Evolutionary conservation across 2,888 invertebrate species (phyloP), one percentile per base, ranked within the genome.

Genomic region (Clistopyga incitator): DNA sequence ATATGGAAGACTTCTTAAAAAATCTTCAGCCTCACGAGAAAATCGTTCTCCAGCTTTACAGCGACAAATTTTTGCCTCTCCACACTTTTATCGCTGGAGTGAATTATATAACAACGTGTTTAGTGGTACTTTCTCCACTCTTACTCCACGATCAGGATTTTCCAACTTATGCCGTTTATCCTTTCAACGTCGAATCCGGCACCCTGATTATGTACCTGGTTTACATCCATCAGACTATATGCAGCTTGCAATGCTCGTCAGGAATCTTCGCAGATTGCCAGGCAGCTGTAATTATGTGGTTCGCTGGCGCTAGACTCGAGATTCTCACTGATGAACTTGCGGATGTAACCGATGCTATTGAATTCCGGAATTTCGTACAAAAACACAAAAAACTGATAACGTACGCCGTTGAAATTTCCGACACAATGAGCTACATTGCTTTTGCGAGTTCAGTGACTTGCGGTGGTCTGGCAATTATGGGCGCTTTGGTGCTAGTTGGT

Each of bases 261-360:
- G 84, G 78, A 10, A 71, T 87, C 15, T 71, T 84, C 6, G 45
- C 85, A 0, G 88, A 89, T 70, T 84, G 86, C 79, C 86, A 86
- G 15, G 71, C 86, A 13, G 87, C 86, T 20, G 8, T 87, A 1
- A 56, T 87, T 3, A 29, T 89, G 29, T 89, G 88, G 89, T 89
- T 86, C 61, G 47, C 80, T 0, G 76, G 84, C 11, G 85, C 86
- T 0, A 88, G 85, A 78, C 85, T 89, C 38, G 83, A 88, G 71
- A 68, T 87, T n/a, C 25, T 88, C 1, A 13, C 56, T 15, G 34
- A 20, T 11, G 47, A 82, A 15, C 34, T 64, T 50, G 18, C 52
- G 13, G 23, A 45, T 15, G 20, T 78, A 25, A 61, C 45, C 23
- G 74, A 47, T 23, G 20, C 23, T 23, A 20, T 52, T 6, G 75